phyloP scores from a whole-genome alignment of 2,797 vertebrate species.

The Apogon talboti region DNA sequence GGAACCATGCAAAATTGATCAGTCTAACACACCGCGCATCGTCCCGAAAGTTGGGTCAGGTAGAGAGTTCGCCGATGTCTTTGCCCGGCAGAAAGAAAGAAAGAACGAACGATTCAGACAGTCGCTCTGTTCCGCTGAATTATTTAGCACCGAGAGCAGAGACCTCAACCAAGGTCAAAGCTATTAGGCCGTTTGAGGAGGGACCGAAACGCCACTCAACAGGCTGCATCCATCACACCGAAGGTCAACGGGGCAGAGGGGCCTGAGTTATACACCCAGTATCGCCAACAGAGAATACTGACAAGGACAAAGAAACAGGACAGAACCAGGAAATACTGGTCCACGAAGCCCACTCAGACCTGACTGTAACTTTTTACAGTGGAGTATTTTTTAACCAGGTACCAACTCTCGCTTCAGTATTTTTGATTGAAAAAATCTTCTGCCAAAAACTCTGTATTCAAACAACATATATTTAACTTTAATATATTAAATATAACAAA shows the following conservation, averaged over 20 bases:
- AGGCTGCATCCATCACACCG: slow-evolving; percentile 26
- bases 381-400: too few species aligned
- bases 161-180: slow-evolving; percentile 57
- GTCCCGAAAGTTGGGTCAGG: slow-evolving; percentile 39
- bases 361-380: too few species aligned
- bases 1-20: slow-evolving; percentile 71
- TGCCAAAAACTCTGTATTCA: too few species aligned
- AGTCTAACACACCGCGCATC: slow-evolving; percentile 40
- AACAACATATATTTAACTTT: too few species aligned
- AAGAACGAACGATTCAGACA: slow-evolving; percentile 40
- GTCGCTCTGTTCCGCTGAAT: slow-evolving; percentile 63
- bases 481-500: too few species aligned
- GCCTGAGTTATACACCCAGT: slow-evolving; percentile 22
- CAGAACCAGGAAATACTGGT: slow-evolving; percentile 10
- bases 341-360: not conserved
- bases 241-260: not conserved
- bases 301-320: not conserved
- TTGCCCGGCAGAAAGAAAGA: slow-evolving; percentile 25
- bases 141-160: slow-evolving; percentile 58
- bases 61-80: slow-evolving; percentile 47
- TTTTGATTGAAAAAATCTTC: too few species aligned
- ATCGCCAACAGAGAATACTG: not conserved
- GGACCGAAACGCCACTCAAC: slow-evolving; percentile 25
- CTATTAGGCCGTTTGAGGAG: slow-evolving; percentile 40
- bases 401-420: too few species aligned